Evolutionary conservation across 2,797 vertebrate genomes (phyloP).

Genomic region (Cuniculus paca): DNA sequence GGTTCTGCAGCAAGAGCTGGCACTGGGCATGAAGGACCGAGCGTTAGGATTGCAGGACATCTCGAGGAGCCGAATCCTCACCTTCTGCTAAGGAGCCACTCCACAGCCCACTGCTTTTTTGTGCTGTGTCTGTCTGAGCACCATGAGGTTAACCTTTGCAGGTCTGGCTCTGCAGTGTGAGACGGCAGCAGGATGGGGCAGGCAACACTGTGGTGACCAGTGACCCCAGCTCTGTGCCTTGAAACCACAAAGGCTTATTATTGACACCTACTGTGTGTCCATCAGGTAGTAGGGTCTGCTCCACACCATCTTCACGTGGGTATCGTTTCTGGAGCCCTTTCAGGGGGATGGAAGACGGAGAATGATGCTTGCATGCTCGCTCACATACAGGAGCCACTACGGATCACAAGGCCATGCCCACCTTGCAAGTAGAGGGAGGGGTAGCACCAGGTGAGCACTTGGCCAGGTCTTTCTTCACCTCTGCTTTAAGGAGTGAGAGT

Average conservation of each 20-base stretch:
- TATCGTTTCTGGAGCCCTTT: background rate
- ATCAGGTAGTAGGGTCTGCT: background rate
- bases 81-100: slow-evolving; percentile 78
- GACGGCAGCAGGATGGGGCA: background rate
- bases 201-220: background rate
- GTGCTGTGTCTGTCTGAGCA: slow-evolving; percentile 70
- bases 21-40: slow-evolving; percentile 30
- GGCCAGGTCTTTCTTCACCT: background rate
- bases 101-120: slow-evolving; percentile 67
- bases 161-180: background rate
- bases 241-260: background rate
- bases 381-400: background rate
- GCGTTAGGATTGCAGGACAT: slow-evolving; percentile 73
- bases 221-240: background rate
- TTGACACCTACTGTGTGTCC: background rate
- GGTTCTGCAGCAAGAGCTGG: background rate
- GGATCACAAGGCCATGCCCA: no score
- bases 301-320: background rate
- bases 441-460: background rate
- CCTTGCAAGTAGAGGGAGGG: background rate
- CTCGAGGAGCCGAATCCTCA: slow-evolving; percentile 79
- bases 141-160: slow-evolving; percentile 46
- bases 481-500: background rate
- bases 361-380: background rate
- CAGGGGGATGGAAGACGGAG: background rate